Evolutionary conservation across 1,140 invertebrate genomes (phyloP), one percentile per base, ranked within the genome.

Genomic region (Aphis craccivora): DNA sequence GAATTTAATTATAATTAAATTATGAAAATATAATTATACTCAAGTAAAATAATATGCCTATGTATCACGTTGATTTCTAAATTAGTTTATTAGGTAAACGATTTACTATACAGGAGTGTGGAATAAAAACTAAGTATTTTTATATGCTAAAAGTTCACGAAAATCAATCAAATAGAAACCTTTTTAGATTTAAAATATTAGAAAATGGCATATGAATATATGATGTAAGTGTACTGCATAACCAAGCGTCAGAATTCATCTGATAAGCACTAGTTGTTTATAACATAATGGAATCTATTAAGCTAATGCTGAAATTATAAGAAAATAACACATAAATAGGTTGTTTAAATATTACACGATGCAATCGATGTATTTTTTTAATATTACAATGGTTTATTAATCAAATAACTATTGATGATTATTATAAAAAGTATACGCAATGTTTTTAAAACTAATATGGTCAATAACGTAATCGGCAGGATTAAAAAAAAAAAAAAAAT

Each of bases 181-280:
- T 76, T 76, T 76, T 76, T n/a, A n/a, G 30, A n/a, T 76, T 76
- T 22, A 76, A 76, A 76, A 76, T n/a, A 76, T 76, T 76, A n/a
- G 14, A n/a, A 76, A n/a, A 76, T 76, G 30, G 14, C 30, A 20
- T 76, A 18, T 35, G 60, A n/a, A 76, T n/a, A 76, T 18, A n/a
- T n/a, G 60, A 76, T 76, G 4, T 76, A 76, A 11, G n/a, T n/a
- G 60, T n/a, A 76, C n/a, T n/a, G 30, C 18, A 51, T 51, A 51
- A 76, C 14, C 60, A 76, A n/a, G 14, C 18, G n/a, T 76, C 60
- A n/a, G 60, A 76, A n/a, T 35, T n/a, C 14, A 76, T 76, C 60
- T 76, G 60, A 76, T 76, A n/a, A 76, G 30, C 60, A 67, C 60
- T 67, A n/a, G 30, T 14, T n/a, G 60, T 76, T 67, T n/a, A 20